Evolutionary conservation across 2,888 invertebrate genomes (phyloP).

Genomic region (Ashinkailepas kermadecensis): DNA sequence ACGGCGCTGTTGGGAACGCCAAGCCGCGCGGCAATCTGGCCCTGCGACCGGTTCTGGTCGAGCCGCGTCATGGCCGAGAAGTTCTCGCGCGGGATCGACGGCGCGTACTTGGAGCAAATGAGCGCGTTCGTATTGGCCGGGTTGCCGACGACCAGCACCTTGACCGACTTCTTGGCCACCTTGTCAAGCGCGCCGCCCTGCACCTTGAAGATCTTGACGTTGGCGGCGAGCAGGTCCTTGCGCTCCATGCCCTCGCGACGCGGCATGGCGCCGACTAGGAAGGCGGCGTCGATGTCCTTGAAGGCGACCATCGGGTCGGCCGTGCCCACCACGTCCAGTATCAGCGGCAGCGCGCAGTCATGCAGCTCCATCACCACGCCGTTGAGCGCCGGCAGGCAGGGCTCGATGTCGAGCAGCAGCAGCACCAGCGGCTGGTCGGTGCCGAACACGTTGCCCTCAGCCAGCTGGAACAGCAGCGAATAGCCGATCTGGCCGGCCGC

Average conservation of each 20-base stretch:
- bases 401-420: slow-evolving; percentile 87
- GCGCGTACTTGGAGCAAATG: slow-evolving; percentile 90
- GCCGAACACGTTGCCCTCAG: slow-evolving; percentile 94
- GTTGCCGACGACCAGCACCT: slow-evolving; percentile 95
- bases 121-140: slow-evolving; percentile 98
- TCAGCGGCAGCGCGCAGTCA: slow-evolving; percentile 80
- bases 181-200: slow-evolving; percentile 88
- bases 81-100: slow-evolving; percentile 90
- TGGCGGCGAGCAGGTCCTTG: slow-evolving; percentile 92
- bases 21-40: slow-evolving; percentile 37
- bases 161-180: slow-evolving; percentile 82
- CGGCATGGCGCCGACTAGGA: slow-evolving; percentile 97
- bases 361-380: slow-evolving; percentile 97
- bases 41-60: slow-evolving; percentile 89
- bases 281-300: slow-evolving; percentile 89
- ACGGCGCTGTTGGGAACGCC: slow-evolving; percentile 60
- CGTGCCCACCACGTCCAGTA: slow-evolving; percentile 68
- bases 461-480: slow-evolving; percentile 86
- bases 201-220: slow-evolving; percentile 95
- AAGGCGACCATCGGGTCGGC: slow-evolving; percentile 86
- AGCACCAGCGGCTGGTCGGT: slow-evolving; percentile 74
- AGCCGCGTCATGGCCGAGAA: slow-evolving; percentile 97
- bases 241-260: slow-evolving; percentile 97
- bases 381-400: slow-evolving; percentile 92
- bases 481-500: slow-evolving; percentile 99